Evolutionary conservation across 1,140 invertebrate genomes (phyloP).

Genomic region (Zaprionus ornatus): DNA sequence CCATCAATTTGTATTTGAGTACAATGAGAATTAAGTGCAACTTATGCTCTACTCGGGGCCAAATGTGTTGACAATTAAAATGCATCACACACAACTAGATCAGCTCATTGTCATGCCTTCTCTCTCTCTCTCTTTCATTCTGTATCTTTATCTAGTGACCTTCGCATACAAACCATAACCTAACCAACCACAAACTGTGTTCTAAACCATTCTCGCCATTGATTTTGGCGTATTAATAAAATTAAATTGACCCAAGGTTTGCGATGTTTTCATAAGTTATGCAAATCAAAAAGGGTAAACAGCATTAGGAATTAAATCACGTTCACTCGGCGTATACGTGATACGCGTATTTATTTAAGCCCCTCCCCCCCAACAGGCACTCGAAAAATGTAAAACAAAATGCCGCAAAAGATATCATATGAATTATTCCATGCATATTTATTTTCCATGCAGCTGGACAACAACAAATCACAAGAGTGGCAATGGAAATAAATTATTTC

Average conservation of each 20-base stretch:
- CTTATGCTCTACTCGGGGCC: too few relatives aligned
- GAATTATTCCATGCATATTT: constrained; percentile 8
- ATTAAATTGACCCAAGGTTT: constrained; percentile 17
- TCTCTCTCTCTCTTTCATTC: background rate
- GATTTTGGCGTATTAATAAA: constrained; percentile 26
- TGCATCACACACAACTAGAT: too few relatives aligned
- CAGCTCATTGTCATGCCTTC: too few relatives aligned
- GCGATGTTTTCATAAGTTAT: constrained; percentile 20
- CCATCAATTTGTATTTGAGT: too few relatives aligned
- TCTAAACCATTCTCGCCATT: background rate
- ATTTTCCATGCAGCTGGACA: background rate
- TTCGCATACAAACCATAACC: background rate
- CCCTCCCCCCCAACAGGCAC: background rate
- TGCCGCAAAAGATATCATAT: constrained; percentile 8
- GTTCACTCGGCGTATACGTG: constrained; percentile 20
- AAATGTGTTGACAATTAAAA: too few relatives aligned
- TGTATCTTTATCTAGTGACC: background rate
- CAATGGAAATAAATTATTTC: constrained; percentile 10
- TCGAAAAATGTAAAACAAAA: background rate
- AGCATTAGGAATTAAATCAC: constrained; percentile 21
- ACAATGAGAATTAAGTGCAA: too few relatives aligned
- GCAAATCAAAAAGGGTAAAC: constrained; percentile 17
- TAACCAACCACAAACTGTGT: background rate
- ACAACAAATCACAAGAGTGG: constrained; percentile 10
- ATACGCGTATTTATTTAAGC: constrained; percentile 13